Evolutionary conservation across 2,797 vertebrate species (phyloP).

Genomic region (Antrozous pallidus): DNA sequence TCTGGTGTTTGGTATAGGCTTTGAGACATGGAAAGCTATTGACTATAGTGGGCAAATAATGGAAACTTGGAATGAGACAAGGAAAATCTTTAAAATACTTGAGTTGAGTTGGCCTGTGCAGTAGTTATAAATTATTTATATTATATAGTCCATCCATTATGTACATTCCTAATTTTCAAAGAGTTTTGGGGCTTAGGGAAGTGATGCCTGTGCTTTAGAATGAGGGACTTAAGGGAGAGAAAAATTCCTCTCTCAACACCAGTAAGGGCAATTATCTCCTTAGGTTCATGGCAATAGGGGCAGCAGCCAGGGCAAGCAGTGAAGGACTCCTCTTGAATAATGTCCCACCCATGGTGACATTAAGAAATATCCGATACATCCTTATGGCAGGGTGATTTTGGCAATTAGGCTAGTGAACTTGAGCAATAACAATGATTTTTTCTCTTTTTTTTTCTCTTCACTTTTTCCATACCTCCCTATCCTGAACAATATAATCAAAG

Average conservation of each 20-base stretch:
- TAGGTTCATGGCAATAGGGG: not conserved
- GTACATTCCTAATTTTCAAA: not conserved
- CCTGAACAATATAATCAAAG: not conserved
- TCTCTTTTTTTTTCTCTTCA: not conserved
- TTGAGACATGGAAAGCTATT: not conserved
- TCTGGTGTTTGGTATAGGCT: not conserved
- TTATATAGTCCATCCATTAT: not conserved
- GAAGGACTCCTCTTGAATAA: not conserved
- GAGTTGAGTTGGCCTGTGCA: not conserved
- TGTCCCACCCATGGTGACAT: not conserved
- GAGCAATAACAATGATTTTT: not conserved
- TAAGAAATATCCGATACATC: not conserved
- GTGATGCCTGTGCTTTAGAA: not conserved
- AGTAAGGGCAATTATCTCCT: not conserved
- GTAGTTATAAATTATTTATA: not conserved
- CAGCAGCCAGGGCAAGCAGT: not conserved
- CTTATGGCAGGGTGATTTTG: not conserved
- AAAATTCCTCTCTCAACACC: not conserved
- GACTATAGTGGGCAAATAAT: not conserved
- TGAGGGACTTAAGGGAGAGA: not conserved
- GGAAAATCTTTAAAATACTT: not conserved
- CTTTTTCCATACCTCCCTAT: not conserved
- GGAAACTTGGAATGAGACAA: not conserved
- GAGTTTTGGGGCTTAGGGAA: not conserved
- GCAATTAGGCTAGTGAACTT: not conserved